Base-by-base conservation (phyloP, 2,113 vertebrate species). In the Sorex araneus region DNA sequence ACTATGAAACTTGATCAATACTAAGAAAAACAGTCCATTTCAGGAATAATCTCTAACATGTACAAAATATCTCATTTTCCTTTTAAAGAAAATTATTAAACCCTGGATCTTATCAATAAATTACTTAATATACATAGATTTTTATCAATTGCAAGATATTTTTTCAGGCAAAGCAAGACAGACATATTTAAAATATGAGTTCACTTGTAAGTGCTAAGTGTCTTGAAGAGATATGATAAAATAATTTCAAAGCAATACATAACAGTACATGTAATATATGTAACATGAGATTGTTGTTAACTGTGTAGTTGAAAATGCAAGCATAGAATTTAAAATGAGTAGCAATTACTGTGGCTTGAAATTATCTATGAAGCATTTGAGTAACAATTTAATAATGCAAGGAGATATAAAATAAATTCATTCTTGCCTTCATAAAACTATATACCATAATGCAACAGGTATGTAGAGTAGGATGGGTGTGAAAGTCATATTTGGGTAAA, bases 301-400 rank as follows among this genome's bases (percentile, higher is more conserved):
- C 43, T 84, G 28, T 64, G 21, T 43, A 84, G 34, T 54, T 45
- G 27, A 90, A 74, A 78, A 1, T 32, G 16, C 40, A 57, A 91
- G 40, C 7, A 76, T 19, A 76, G 13, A 4, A 85, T 70, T 82
- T 92, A 85, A 87, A 87, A 74, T n/a, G 9, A 77, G 3, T 7
- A 64, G 28, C 21, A 63, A 28, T 73, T 87, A 25, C 36, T 63
- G 8, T 40, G 66, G 6, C 0, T 27, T 78, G 54, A 3, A 2
- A 3, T 63, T 66, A 25, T 78, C 47, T 57, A 82, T 45, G 18
- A 54, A 79, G 87, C 69, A 54, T 57, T 10, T 36, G 57, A 66
- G 25, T 75, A 57, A 82, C 15, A 34, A 43, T 83, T 82, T 79
- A 87, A 87, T 79, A 90, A 87, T 89, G 34, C 45, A 64, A 78